Evolutionary conservation across 1,140 invertebrate species (phyloP), one percentile per base, ranked within the genome.

Genomic region (Teleogryllus occipitalis): DNA sequence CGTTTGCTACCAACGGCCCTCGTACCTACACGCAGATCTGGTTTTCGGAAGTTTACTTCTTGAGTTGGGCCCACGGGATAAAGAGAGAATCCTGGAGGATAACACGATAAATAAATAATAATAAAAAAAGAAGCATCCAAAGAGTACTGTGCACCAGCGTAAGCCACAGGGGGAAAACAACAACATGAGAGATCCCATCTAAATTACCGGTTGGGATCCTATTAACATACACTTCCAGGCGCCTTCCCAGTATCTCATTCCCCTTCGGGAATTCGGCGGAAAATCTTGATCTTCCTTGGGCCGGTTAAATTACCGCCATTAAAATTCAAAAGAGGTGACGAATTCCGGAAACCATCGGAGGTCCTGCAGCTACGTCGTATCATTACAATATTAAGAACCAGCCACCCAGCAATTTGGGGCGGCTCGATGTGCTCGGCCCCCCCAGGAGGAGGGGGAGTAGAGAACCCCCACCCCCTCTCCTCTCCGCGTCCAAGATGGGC

Each of bases 241-340:
- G 18, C 54, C 54, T 65, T 39, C 27, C 27, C 27, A 39, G 27
- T 39, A 39, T 39, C 27, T 39, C 27, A 39, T 39, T 39, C 54
- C 54, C 54, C 54, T 10, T 65, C 54, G 10, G 54, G 54, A 65
- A 65, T 65, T 65, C 54, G 54, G 54, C 54, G 54, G 54, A 65
- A 65, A 65, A 65, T 65, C 54, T 65, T 65, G 54, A 65, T 65
- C 54, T 65, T 65, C 54, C 54, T 39, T 39, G 54, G 10, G 54
- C 54, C 18, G 54, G 2, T 65, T 65, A 10, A 65, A 65, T 65
- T 65, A 65, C 54, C 54, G 54, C 54, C 18, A 65, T 65, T 65
- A 65, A 65, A 65, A 65, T 65, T 65, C 54, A 65, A 65, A 65
- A 65, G 54, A 65, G 54, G 54, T 65, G 54, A 65, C 54, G 54